Evolutionary conservation across 2,888 invertebrate species (phyloP), one percentile per base, ranked within the genome.

Genomic region (Podotricha telesiphe): DNA sequence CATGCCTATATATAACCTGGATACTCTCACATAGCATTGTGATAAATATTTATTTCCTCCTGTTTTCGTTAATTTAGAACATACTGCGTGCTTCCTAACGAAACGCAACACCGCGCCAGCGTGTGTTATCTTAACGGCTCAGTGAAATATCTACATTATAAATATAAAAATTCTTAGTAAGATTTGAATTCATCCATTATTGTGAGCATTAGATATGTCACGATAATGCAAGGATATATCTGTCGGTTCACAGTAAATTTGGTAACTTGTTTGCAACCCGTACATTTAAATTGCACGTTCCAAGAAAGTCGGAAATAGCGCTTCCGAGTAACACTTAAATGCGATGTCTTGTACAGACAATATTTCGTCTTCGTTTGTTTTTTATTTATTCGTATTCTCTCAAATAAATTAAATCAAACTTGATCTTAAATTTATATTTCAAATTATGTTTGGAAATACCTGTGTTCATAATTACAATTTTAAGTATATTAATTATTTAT

Each of bases 311-410:
- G 88, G 88, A 89, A 88, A 89, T 90, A 91, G 87, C 87, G 82
- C 82, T 91, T 90, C 89, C 87, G 86, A 89, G 90, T 89, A 89
- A 86, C 85, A 86, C 84, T 86, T 85, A 83, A 84, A 85, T 88
- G 83, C 81, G 82, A 87, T 88, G 86, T 86, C 83, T 86, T 85
- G 86, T 85, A 17, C 53, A 55, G 53, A 55, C 53, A 55, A 34
- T 34, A 86, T 82, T 82, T 78, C 76, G 79, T 78, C 76, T 76
- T 72, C 22, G n/a, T 59, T 59, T 78, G 80, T 84, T 84, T 85
- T n/a, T 85, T 86, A 83, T 84, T 82, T 83, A 80, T 75, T 73
- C 72, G 73, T 77, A 63, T 59, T 47, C 55, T 56, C 48, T 55
- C 66, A 47, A 65, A 69, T 66, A 66, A 63, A 65, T 40, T 58